Base-by-base conservation (phyloP, 2,113 vertebrate genomes). In the Zosterops pallidus region DNA sequence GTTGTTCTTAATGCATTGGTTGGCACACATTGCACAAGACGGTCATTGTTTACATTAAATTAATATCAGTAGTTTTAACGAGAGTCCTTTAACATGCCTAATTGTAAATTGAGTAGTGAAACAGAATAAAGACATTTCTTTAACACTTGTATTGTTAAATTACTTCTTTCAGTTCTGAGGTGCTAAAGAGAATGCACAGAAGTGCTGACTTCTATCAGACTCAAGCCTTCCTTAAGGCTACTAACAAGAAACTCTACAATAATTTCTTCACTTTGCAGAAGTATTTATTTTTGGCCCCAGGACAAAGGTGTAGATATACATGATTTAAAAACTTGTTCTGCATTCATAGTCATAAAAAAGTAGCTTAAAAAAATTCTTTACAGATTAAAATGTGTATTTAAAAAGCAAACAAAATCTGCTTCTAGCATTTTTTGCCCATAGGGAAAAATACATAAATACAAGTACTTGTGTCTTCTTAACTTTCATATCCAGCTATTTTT, bases 401-500 rank as follows among this genome's bases (percentile, higher is more conserved):
- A 91, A 69, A 96, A 97, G 62, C 89, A 96, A 96, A 93, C 55
- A 83, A 85, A 63, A 80, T 21, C 3, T 69, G 28, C 35, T 78
- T 39, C 19, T 55, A 59, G 21, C 7, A n/a, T 69, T 75, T 95
- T 83, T 96, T 90, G 59, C 64, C 92, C 68, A 69, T 63, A 72
- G 83, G 90, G 64, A 63, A 93, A 91, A 72, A 82, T 11, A 35
- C 0, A 1, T 56, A 76, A 52, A 71, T 76, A 26, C 12, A 76
- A 71, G 26, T 39, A 60, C 39, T 65, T 80, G 6, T 77, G 46
- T 41, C 21, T 25, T 83, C 7, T 49, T 33, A 67, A 35, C 35
- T 95, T 76, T 8, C 50, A 8, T 47, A 83, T 56, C 24, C 60
- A 88, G 49, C 98, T 98, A 99, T 82, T 96, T 94, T 91, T 98